These are phyloP conservation scores for Hypercompe scribonia DNA, from an alignment of 2,888 invertebrate genomes.

Conservation along the genomic window DNA sequence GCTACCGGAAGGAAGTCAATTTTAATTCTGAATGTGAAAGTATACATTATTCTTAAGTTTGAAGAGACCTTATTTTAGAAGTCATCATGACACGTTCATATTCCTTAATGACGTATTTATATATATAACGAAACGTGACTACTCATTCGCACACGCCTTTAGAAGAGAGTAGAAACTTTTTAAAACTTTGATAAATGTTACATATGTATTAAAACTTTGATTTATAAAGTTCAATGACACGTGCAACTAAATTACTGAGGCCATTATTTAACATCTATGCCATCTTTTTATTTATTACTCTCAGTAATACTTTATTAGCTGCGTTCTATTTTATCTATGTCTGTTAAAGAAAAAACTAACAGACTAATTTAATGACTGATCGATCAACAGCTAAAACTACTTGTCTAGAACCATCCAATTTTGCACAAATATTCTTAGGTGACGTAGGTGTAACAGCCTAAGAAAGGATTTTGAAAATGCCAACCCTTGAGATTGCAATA, in stretches of 20 bases:
- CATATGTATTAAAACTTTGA: not conserved
- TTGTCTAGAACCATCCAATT: too few species aligned
- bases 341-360: too few species aligned
- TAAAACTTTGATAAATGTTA: not conserved
- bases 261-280: too few species aligned
- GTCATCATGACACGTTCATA: conserved; percentile 5
- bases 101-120: not conserved
- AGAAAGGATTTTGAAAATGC: too few species aligned
- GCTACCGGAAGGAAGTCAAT: not conserved
- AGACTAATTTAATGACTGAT: too few species aligned
- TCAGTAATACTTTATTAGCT: not conserved
- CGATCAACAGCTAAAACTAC: too few species aligned
- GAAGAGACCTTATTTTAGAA: not conserved
- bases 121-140: not conserved
- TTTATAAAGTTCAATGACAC: not conserved
- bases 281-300: not conserved
- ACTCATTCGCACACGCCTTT: not conserved
- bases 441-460: too few species aligned
- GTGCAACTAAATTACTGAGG: not conserved
- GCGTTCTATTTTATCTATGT: too few species aligned
- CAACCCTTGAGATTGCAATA: too few species aligned
- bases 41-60: not conserved
- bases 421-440: too few species aligned
- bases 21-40: not conserved
- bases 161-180: not conserved